Base-by-base conservation (phyloP, 23 tunicate species). In the Oikopleura vanhoeffeni region DNA sequence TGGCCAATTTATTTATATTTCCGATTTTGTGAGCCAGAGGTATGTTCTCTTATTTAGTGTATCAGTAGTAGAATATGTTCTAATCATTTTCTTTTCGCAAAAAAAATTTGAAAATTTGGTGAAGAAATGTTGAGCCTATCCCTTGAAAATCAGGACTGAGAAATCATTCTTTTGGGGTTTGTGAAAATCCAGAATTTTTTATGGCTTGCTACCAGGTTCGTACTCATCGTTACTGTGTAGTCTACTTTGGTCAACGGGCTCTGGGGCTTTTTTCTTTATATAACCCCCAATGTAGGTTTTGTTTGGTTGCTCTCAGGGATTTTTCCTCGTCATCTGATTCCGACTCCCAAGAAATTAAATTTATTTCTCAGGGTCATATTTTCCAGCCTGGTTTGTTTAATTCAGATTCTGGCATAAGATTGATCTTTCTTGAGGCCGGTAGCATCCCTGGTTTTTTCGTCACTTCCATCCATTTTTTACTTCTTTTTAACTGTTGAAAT, bases 1-100 rank as follows among this genome's bases (percentile, higher is more conserved):
- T 92, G 40, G 97, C 97, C 97, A 92, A 89, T 30, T 28, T 71
- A 30, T 18, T 71, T 38, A 33, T 33, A 71, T 2, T 71, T 71
- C 18, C 60, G 18, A 18, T 49, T 18, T 49, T 8, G n/a, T n/a
- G n/a, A n/a, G n/a, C n/a, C n/a, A n/a, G n/a, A n/a, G n/a, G n/a
- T n/a, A n/a, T n/a, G n/a, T n/a, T n/a, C n/a, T n/a, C n/a, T n/a
- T n/a, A n/a, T n/a, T n/a, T n/a, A n/a, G n/a, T n/a, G n/a, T n/a
- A n/a, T n/a, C n/a, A n/a, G n/a, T n/a, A n/a, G n/a, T n/a, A n/a
- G n/a, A n/a, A n/a, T n/a, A n/a, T n/a, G n/a, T n/a, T n/a, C n/a
- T n/a, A n/a, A n/a, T n/a, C n/a, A n/a, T n/a, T n/a, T n/a, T n/a
- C n/a, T n/a, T n/a, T n/a, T n/a, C n/a, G n/a, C n/a, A n/a, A n/a